These are phyloP conservation scores for Heloderma charlesbogerti DNA, from an alignment of 2,113 vertebrate genomes.

Conservation along the genomic window DNA sequence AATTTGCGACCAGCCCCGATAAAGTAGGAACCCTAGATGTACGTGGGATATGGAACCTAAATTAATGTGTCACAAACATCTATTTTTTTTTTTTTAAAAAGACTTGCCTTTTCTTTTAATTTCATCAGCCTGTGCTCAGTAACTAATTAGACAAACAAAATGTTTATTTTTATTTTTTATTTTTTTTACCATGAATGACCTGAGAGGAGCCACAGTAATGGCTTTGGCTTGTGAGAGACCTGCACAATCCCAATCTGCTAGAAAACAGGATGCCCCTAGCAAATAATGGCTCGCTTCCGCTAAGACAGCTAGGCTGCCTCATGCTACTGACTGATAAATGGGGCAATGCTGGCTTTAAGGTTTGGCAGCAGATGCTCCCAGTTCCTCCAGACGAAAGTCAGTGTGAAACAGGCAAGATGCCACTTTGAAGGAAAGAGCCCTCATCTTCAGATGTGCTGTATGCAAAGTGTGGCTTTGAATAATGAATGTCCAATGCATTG, in stretches of 20 bases:
- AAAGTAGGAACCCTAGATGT: not conserved
- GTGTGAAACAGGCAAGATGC: conserved; percentile 61
- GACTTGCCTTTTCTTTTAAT: not conserved
- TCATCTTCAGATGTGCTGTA: conserved; percentile 54
- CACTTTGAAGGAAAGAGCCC: conserved; percentile 62
- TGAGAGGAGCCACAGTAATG: conserved; percentile 21
- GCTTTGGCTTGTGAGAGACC: conserved; percentile 10
- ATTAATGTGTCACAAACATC: not conserved
- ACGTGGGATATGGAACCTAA: not conserved
- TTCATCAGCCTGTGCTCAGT: not conserved
- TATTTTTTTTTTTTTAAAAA: not conserved
- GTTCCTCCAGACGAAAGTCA: conserved; percentile 67
- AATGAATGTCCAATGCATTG: conserved; percentile 34
- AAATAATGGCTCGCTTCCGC: conserved; percentile 11
- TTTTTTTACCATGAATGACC: conserved; percentile 20
- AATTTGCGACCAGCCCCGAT: not conserved
- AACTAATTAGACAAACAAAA: not conserved
- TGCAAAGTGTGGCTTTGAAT: conserved; percentile 50
- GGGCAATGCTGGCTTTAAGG: conserved; percentile 50
- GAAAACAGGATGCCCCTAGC: not conserved
- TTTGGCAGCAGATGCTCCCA: conserved; percentile 60
- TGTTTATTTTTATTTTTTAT: not conserved
- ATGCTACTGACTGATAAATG: conserved; percentile 47
- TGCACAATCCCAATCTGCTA: conserved; percentile 18
- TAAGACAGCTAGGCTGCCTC: not conserved